phyloP scores from a whole-genome alignment of 2,113 vertebrate genomes.

The Naja naja region DNA sequence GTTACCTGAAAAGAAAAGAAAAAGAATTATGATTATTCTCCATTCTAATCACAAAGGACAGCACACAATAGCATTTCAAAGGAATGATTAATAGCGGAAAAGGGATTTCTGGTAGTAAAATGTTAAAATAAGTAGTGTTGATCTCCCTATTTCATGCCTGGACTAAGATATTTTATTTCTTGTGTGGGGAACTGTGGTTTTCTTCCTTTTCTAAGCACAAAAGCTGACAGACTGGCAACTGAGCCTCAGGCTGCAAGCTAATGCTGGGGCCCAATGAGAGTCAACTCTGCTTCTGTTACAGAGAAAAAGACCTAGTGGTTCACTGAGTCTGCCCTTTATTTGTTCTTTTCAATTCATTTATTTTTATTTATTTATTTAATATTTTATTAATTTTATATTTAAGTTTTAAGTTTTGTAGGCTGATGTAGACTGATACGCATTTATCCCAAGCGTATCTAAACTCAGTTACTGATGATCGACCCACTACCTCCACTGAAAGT shows the following conservation, averaged over 20 bases:
- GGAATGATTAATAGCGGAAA: neutral
- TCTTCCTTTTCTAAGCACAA: neutral
- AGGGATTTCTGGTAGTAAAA: neutral
- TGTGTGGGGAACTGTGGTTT: neutral
- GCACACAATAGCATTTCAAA: neutral
- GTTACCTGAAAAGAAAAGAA: neutral
- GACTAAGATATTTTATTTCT: neutral
- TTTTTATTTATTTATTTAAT: too few relatives aligned
- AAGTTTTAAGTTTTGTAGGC: too few relatives aligned
- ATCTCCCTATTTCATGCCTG: neutral
- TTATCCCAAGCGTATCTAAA: too few relatives aligned
- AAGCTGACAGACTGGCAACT: neutral
- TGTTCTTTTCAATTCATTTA: neutral
- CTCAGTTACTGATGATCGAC: too few relatives aligned
- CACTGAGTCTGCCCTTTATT: neutral
- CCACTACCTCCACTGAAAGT: too few relatives aligned
- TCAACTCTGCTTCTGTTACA: neutral
- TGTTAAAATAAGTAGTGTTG: neutral
- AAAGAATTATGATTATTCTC: neutral
- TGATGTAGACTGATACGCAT: too few relatives aligned
- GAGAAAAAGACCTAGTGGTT: neutral
- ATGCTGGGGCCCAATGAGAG: neutral
- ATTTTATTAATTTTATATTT: too few relatives aligned
- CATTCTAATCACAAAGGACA: neutral
- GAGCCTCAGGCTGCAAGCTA: neutral